A percentile compares a stretch with the other conserved stretches of the same genome.
Evolutionary conservation across 2,113 vertebrate genomes (phyloP).

Genomic region (Nothoprocta perdicaria): DNA sequence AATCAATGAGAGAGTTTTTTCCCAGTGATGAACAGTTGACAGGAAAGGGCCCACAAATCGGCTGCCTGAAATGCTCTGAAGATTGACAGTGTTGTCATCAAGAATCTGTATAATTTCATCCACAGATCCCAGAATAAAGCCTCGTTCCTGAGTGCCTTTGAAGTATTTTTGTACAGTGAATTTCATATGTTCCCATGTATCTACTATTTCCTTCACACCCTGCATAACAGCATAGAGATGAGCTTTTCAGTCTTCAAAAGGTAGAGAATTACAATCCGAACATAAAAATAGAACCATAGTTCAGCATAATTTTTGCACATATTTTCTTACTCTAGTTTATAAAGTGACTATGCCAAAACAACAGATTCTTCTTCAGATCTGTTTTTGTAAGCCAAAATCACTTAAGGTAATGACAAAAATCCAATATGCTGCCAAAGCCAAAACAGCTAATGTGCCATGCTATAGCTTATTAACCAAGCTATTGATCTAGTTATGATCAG

Average conservation of each 20-base stretch:
- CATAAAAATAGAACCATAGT: background rate
- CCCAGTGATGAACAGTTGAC: conserved; percentile 85
- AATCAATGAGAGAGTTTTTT: conserved; percentile 91
- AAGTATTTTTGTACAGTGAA: conserved; percentile 86
- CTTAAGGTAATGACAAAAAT: background rate
- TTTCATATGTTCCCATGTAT: conserved; percentile 92
- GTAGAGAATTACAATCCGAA: background rate
- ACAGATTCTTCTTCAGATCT: background rate
- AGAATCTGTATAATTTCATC: conserved; percentile 90
- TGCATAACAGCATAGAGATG: conserved; percentile 38
- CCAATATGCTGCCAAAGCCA: background rate
- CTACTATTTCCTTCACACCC: conserved; percentile 91
- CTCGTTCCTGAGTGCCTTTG: conserved; percentile 89
- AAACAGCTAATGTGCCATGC: background rate
- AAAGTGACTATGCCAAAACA: background rate
- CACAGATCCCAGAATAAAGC: conserved; percentile 86
- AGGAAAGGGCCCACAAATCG: conserved; percentile 93
- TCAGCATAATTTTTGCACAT: background rate
- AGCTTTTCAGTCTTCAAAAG: background rate
- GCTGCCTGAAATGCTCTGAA: conserved; percentile 92
- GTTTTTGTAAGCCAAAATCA: background rate
- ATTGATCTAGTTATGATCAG: background rate
- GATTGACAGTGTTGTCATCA: conserved; percentile 89
- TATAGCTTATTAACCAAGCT: background rate
- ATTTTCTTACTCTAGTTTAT: background rate